Evolutionary conservation across 30 jellyfish, hydroid and myxozoan genomes (phyloP), one percentile per base, ranked within the genome.

Genomic region (Cassiopea andromeda): DNA sequence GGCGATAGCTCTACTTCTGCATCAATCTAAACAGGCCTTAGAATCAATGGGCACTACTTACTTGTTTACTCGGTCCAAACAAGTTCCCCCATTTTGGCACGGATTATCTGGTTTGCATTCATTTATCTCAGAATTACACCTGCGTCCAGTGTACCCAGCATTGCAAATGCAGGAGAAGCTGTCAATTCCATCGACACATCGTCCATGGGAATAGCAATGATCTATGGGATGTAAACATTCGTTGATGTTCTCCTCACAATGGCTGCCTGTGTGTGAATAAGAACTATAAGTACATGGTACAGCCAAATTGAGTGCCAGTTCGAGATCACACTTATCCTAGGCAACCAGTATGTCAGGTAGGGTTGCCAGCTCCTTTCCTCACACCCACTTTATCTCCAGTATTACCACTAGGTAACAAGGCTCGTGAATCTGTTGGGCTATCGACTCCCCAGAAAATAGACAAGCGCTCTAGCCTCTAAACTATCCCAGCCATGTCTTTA

Each of bases 121-220:
- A 78, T 93, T 83, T 70, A 93, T 87, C 66, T 88, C 97, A 2
- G 73, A 47, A 10, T 73, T 84, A 81, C 98, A 93, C 60, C 83
- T 17, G 2, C n/a, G 58, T 16, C 98, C 98, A 27, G 93, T 82
- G 54, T 69, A 93, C 1, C 98, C 98, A 64, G 93, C 85, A 64
- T 90, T 87, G 54, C 97, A 90, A 16, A 68, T 44, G 84, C 97
- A 90, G 1, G 93, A 77, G 78, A 82, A 90, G 46, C 89, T 77
- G 46, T 90, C 97, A 48, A 82, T 73, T n/a, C 93, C 97, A 82
- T 82, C 93, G 9, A 90, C 73, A 48, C 97, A 90, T 67, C 48
- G 75, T 46, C 93, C 97, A 76, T 84, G 93, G 19, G 85, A 50
- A n/a, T 83, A 90, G 73, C 97, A 90, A 54, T 82, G 97, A 48